Evolutionary conservation across 1,140 invertebrate species (phyloP).

Genomic region (Chrysoperla carnea): DNA sequence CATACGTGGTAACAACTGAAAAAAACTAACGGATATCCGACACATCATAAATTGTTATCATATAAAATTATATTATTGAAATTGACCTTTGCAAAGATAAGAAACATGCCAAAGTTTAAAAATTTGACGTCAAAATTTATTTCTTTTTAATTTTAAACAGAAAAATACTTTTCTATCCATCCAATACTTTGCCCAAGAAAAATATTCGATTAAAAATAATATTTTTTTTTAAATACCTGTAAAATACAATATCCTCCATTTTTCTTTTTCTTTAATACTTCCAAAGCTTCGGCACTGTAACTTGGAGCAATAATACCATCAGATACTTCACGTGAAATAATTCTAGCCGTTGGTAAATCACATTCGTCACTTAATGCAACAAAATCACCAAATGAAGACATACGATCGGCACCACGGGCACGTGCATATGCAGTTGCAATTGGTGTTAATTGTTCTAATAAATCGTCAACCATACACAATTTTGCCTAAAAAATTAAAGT

Average conservation of each 20-base stretch:
- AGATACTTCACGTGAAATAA: constrained; percentile 70
- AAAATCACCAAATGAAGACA: constrained; percentile 99
- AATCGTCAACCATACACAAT: constrained; percentile 86
- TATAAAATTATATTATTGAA: too few species aligned
- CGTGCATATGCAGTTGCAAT: constrained; percentile 89
- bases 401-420: constrained; percentile 91
- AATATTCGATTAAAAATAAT: too few species aligned
- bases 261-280: constrained; percentile 91
- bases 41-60: too few species aligned
- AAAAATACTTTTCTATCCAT: too few species aligned
- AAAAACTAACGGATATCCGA: too few species aligned
- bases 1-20: too few species aligned
- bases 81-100: too few species aligned
- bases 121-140: too few species aligned
- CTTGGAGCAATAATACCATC: constrained; percentile 94
- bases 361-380: constrained; percentile 85
- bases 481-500: constrained; percentile 58
- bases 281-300: constrained; percentile 66
- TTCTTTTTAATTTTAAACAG: too few species aligned
- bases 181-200: too few species aligned
- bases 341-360: constrained; percentile 66
- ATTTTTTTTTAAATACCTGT: constrained; percentile 29
- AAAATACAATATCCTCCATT: constrained; percentile 84
- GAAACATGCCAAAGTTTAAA: too few species aligned
- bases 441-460: constrained; percentile 56